Base-by-base conservation (phyloP, 2,113 vertebrate species). In the Bambusicola thoracicus region DNA sequence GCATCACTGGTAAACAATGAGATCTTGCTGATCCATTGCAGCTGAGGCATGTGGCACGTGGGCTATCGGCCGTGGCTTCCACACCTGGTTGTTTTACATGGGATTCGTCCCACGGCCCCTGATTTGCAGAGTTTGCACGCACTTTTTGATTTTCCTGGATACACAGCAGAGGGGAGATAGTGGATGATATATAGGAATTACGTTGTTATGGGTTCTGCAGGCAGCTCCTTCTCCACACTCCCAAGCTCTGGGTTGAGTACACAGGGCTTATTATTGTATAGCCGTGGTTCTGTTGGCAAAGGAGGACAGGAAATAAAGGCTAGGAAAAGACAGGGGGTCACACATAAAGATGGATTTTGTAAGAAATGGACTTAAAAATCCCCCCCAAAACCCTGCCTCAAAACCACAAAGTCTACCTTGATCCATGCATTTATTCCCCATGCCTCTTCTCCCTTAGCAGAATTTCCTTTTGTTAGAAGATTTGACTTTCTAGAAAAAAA, bases 391-490 rank as follows among this genome's bases (percentile, higher is more conserved):
- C 85, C 87, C 66, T 81, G 81, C 70, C 79, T 76, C 75, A 92
- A 87, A 77, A 58, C 92, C 87, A 89, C 87, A 59, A 90, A 89
- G 44, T 38, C 72, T 92, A 93, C 51, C 94, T 92, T 85, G 84
- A 87, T 81, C 87, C 79, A 84, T 65, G 67, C 65, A 51, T 85
- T 72, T 76, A 13, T 76, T 90, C 83, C 88, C 87, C 65, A 25
- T 20, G 78, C 87, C 92, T 96, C 96, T 81, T 94, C 87, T 88
- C 92, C 85, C 81, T 76, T 76, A 70, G 73, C 56, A 94, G 96
- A 91, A 77, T 95, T 95, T 95, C 93, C 92, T 97, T 97, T 96
- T 95, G 91, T 96, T 96, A 96, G 96, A 96, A 95, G 93, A 96
- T 90, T 96, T 97, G 92, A 96, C 96, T 90, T 95, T 92, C 82